Evolutionary conservation across 2,888 invertebrate genomes (phyloP), one percentile per base, ranked within the genome.

Genomic region (Alsophila aescularia): DNA sequence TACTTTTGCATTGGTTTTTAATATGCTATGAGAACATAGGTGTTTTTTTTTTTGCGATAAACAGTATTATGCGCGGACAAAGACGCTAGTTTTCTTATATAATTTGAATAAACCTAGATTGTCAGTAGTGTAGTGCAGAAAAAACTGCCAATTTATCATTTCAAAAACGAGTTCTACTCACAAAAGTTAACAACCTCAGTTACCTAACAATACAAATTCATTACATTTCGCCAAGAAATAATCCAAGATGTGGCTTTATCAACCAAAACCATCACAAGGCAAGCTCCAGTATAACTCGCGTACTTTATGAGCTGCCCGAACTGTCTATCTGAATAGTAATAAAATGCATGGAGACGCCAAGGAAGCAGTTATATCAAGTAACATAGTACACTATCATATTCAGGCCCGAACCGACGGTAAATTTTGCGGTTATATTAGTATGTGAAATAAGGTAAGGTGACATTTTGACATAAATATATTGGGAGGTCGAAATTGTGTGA

Each of bases 301-400:
- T 65, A 72, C 67, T 75, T 75, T 74, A 74, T 63, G 71, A 63
- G 66, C 58, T 52, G 52, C 52, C 63, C 66, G 60, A 70, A 62
- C 68, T 72, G 70, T 75, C 73, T 73, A 63, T 70, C 65, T 72
- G 69, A 66, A 72, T 72, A 66, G 73, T 67, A 72, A 75, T 79
- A 80, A 79, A 77, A 70, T 73, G 65, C 71, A 73, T 64, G 66
- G 60, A 71, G 61, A 55, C 60, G 47, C 63, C 58, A 62, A 58
- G 60, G 48, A 63, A 65, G 67, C 66, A 64, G 67, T 77, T 70
- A 77, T 67, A 66, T 68, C 62, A 57, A 71, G 65, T 69, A 69
- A 77, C 67, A 72, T 75, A 71, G 58, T 69, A 66, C 59, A 67
- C 63, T 71, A 66, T 69, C 62, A 65, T 64, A 67, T 63, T 61